These are phyloP conservation scores for Terrapene triunguis DNA, from an alignment of 2,113 vertebrate genomes.

Conservation along the genomic window DNA sequence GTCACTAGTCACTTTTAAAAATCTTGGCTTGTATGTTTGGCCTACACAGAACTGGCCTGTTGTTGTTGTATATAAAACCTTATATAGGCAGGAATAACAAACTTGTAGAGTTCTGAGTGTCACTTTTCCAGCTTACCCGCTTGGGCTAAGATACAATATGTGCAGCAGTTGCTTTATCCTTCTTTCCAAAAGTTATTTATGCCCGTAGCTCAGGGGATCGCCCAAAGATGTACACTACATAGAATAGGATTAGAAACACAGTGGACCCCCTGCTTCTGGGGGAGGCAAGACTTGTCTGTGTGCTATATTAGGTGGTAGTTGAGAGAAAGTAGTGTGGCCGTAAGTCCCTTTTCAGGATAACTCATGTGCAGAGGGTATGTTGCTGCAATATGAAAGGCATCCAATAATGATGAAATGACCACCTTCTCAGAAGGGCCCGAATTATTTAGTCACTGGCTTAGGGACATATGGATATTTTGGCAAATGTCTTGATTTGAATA, in stretches of 20 bases:
- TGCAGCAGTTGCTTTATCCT: background rate
- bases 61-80: fast-evolving
- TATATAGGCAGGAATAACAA: background rate
- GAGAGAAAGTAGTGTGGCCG: background rate
- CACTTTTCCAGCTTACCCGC: background rate
- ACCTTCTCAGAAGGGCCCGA: background rate
- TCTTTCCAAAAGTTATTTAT: background rate
- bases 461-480: background rate
- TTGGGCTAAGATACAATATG: fast-evolving
- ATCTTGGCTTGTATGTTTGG: background rate
- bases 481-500: background rate
- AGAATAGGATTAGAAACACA: background rate
- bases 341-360: background rate
- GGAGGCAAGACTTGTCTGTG: background rate
- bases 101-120: background rate
- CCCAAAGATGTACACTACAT: background rate
- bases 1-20: background rate
- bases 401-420: background rate
- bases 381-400: slow-evolving; percentile 15
- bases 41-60: background rate
- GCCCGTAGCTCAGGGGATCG: background rate
- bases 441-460: background rate
- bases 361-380: slow-evolving; percentile 10
- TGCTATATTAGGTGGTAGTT: background rate
- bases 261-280: too few relatives aligned